Evolutionary conservation across 2,113 vertebrate species (phyloP).

Genomic region (Gasterosteus nipponicus): DNA sequence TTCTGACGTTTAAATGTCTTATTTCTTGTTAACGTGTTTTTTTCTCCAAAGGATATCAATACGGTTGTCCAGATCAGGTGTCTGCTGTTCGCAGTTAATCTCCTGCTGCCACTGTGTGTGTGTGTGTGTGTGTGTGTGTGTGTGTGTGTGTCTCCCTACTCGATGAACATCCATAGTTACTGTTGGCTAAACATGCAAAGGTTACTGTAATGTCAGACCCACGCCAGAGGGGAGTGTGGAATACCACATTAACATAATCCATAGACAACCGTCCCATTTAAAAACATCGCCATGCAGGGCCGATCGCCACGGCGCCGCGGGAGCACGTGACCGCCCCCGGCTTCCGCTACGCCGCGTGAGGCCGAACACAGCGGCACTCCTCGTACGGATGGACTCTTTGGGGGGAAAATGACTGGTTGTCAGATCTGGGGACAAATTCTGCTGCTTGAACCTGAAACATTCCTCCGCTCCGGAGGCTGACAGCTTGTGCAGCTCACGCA

Average conservation of each 20-base stretch:
- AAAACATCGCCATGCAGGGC: conserved; percentile 43
- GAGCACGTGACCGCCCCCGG: conserved; percentile 49
- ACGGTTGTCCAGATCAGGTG: conserved; percentile 28
- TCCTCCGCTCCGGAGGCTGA: conserved; percentile 11
- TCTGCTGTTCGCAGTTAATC: conserved; percentile 53
- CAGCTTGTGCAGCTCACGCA: conserved; percentile 15
- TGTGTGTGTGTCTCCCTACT: conserved; percentile 34
- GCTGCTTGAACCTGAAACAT: conserved; percentile 12
- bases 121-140: conserved; percentile 2
- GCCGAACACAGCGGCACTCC: conserved; percentile 12
- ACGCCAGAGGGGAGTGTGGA: conserved; percentile 78
- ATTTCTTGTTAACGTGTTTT: conserved; percentile 56
- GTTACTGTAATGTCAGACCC: conserved; percentile 83
- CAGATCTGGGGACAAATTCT: conserved; percentile 42
- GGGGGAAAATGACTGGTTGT: conserved; percentile 41
- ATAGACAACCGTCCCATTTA: conserved; percentile 71
- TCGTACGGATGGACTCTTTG: conserved; percentile 16
- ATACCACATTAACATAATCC: conserved; percentile 85
- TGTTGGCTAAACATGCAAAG: conserved; percentile 82
- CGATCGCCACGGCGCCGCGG: conserved; percentile 51
- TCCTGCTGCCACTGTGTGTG: conserved; percentile 18
- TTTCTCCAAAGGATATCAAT: conserved; percentile 57
- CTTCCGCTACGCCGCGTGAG: conserved; percentile 21
- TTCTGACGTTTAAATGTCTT: conserved; percentile 53
- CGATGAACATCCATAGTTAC: conserved; percentile 78